Evolutionary conservation across 1,140 invertebrate genomes (phyloP), one percentile per base, ranked within the genome.

Genomic region (Listronotus bonariensis): DNA sequence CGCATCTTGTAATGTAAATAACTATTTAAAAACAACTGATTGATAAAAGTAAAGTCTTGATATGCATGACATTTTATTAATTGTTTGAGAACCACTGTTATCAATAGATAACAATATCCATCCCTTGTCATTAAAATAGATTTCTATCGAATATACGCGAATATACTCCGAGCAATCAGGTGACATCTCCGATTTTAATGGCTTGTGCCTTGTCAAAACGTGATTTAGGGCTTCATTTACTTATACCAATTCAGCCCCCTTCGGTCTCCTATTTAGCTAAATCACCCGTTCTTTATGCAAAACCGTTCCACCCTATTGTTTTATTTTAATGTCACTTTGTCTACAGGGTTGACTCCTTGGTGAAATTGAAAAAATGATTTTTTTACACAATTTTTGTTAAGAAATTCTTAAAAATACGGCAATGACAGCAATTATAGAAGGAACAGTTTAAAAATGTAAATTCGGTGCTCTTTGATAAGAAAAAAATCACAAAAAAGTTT

Each of bases 141-240:
- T 64, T 69, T 55, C 60, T 54, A 59, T 67, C 59, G 55, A 55
- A 59, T 40, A 36, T 55, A 43, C 53, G 68, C 55, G 46, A 65
- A 65, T 51, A 69, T 67, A 57, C 38, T 54, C 59, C 43, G 65
- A 48, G 51, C 67, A 62, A 69, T 46, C 51, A 69, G 71, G 71
- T 73, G 71, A 73, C 69, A 71, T 73, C 71, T 54, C 71, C 64
- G 67, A 59, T 65, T 60, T 59, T 73, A 71, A 73, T 71, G 69
- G 69, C 71, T 60, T 71, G 65, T 70, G 68, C 20, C 17, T n/a
- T 52, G 49, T 52, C 49, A 52, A 52, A 52, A 32, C 15, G 49
- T 52, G 49, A 52, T 52, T 52, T 52, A 52, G 49, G 34, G 36
- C 49, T 52, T 52, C 49, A 52, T 52, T 52, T 52, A 52, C 49